Conservation (phyloP, 2,797 vertebrate genomes). For the Melanotaenia trifasciata region DNA sequence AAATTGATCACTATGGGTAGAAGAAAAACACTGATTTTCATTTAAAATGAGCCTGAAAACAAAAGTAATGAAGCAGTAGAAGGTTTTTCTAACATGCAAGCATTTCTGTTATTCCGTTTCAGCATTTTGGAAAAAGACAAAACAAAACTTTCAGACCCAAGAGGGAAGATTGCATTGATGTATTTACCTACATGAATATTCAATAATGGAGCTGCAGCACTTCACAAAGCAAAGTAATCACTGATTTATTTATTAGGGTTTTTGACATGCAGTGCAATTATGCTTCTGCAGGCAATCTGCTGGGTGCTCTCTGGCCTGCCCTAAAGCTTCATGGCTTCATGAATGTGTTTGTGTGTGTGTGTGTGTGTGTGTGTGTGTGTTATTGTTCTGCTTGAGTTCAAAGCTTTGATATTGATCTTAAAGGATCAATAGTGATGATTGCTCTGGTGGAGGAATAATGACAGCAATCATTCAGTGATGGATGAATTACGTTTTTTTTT, state of each 20-base stretch:
- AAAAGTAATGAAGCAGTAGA: not conserved
- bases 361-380: not conserved
- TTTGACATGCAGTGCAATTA: slow-evolving; percentile 71
- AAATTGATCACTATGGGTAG: slow-evolving; percentile 25
- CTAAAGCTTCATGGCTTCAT: slow-evolving; percentile 13
- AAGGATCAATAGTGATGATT: slow-evolving; percentile 70
- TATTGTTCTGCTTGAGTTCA: slow-evolving; percentile 25
- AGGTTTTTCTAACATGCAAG: slow-evolving; percentile 24
- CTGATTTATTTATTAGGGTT: slow-evolving; percentile 79
- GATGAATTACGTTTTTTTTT: slow-evolving; percentile 27
- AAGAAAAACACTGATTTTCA: not conserved
- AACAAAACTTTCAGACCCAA: slow-evolving; percentile 47
- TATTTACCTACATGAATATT: slow-evolving; percentile 83
- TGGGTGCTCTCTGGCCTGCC: slow-evolving; percentile 49
- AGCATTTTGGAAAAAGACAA: slow-evolving; percentile 21
- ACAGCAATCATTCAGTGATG: slow-evolving; percentile 35
- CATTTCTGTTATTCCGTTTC: slow-evolving; percentile 13
- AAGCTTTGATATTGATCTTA: slow-evolving; percentile 55
- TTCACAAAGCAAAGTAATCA: slow-evolving; percentile 73
- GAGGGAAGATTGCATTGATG: slow-evolving; percentile 60
- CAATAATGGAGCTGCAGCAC: slow-evolving; percentile 66
- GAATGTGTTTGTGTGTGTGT: not conserved
- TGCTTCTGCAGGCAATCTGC: slow-evolving; percentile 56
- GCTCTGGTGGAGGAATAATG: slow-evolving; percentile 44
- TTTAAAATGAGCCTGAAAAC: not conserved